phyloP scores from a whole-genome alignment of 1,140 invertebrate genomes.

The Drosophila malerkotliana region DNA sequence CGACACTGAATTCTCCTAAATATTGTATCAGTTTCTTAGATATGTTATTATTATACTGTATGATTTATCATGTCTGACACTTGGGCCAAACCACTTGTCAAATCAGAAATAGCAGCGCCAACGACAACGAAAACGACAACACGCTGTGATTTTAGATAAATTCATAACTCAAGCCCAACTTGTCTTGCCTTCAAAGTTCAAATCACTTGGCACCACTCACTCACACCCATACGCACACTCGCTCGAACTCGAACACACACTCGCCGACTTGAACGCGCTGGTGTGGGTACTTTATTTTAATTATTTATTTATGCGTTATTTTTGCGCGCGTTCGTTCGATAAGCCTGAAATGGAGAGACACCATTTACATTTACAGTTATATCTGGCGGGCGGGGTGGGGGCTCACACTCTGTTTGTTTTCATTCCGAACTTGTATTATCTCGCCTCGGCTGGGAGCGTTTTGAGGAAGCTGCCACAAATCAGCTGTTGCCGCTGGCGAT shows the following conservation, averaged over 20 bases:
- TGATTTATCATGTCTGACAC: slow-evolving; percentile 81
- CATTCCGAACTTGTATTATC: slow-evolving; percentile 22
- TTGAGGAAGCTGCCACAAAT: slow-evolving; percentile 30
- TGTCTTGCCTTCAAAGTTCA: slow-evolving; percentile 83
- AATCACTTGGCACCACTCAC: slow-evolving; percentile 64
- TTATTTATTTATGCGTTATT: slow-evolving; percentile 81
- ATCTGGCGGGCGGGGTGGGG: slow-evolving; percentile 8
- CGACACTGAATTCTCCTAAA: slow-evolving; percentile 7
- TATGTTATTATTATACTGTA: slow-evolving; percentile 44
- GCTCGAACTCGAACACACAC: slow-evolving; percentile 12
- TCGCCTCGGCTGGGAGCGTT: slow-evolving; percentile 12
- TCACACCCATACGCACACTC: slow-evolving; percentile 20
- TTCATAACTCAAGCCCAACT: slow-evolving; percentile 77
- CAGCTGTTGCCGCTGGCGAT: slow-evolving; percentile 61
- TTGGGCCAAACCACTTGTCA: slow-evolving; percentile 81
- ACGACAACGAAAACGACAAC: slow-evolving; percentile 67
- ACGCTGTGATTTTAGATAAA: slow-evolving; percentile 81
- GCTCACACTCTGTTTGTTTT: slow-evolving; percentile 33
- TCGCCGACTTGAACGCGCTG: not conserved
- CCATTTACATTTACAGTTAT: slow-evolving; percentile 78
- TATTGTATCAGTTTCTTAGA: slow-evolving; percentile 43
- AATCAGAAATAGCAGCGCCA: slow-evolving; percentile 54
- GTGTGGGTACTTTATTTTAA: slow-evolving; percentile 58
- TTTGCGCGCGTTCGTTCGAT: slow-evolving; percentile 77
- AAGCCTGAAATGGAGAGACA: slow-evolving; percentile 74